phyloP scores from a whole-genome alignment of 2,888 invertebrate genomes.

The Aromia moschata region DNA sequence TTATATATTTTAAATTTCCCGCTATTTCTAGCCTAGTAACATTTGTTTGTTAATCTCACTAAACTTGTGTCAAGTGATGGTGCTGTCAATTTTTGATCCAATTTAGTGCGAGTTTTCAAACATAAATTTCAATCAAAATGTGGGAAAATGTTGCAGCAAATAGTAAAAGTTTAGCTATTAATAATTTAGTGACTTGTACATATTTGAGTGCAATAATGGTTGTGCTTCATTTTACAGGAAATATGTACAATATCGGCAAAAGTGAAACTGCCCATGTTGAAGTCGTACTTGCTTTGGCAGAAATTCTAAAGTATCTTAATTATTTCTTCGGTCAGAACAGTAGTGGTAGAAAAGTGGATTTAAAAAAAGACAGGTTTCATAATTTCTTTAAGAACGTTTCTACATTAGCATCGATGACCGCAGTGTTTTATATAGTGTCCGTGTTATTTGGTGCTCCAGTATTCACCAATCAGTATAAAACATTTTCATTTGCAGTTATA shows the following conservation, averaged over 20 bases:
- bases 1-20: too few relatives aligned
- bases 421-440: conserved; percentile 69
- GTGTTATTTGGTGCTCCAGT: conserved; percentile 77
- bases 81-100: too few relatives aligned
- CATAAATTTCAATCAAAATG: conserved; percentile 22
- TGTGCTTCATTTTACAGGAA: conserved; percentile 67
- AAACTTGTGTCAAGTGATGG: too few relatives aligned
- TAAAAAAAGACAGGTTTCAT: conserved; percentile 36
- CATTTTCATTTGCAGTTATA: conserved; percentile 72
- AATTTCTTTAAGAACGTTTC: conserved; percentile 63
- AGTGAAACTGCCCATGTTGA: conserved; percentile 59
- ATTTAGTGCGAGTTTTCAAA: too few relatives aligned
- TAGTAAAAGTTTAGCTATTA: conserved; percentile 38
- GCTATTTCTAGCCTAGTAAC: too few relatives aligned
- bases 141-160: conserved; percentile 28
- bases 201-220: conserved; percentile 70
- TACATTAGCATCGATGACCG: conserved; percentile 63
- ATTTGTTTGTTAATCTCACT: too few relatives aligned
- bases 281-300: conserved; percentile 61
- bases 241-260: conserved; percentile 70
- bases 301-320: conserved; percentile 65
- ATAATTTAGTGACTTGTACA: conserved; percentile 67
- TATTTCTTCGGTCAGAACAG: conserved; percentile 43
- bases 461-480: conserved; percentile 72
- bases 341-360: conserved; percentile 55